phyloP scores from a whole-genome alignment of 2,797 vertebrate species.

The Paramormyrops hopkinsi region DNA sequence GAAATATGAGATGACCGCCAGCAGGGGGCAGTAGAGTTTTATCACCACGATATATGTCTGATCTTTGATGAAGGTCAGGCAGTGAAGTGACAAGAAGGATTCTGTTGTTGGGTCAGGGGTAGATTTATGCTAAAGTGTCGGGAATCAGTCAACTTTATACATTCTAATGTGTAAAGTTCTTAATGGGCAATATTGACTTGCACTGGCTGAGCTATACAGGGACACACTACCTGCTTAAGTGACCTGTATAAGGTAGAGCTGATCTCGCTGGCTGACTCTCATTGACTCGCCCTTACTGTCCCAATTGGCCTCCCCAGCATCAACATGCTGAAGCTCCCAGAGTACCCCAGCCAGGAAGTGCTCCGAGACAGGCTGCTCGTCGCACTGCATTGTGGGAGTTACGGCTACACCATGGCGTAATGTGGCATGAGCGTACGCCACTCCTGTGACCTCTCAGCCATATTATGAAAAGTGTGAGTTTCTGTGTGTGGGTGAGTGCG shows the following conservation, averaged over 20 bases:
- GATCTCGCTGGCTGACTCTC: not conserved
- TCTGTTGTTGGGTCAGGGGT: not conserved
- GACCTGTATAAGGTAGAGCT: not conserved
- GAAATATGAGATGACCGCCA: not conserved
- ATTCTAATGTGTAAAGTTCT: not conserved
- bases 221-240: not conserved
- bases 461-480: constrained; percentile 28
- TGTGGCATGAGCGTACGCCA: constrained; percentile 7
- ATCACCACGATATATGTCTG: not conserved
- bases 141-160: not conserved
- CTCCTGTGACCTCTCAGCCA: constrained; percentile 27
- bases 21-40: constrained; percentile 5
- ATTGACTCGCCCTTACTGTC: not conserved
- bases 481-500: not conserved
- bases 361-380: constrained; percentile 91
- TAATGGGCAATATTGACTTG: not conserved
- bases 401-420: constrained; percentile 96
- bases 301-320: constrained; percentile 65
- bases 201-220: not conserved
- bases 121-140: not conserved
- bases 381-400: constrained; percentile 93
- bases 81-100: not conserved
- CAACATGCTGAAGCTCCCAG: constrained; percentile 98
- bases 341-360: constrained; percentile 88
- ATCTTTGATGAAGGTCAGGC: not conserved